Conservation (phyloP, 1,140 invertebrate species). For the Charaxes varanes region DNA sequence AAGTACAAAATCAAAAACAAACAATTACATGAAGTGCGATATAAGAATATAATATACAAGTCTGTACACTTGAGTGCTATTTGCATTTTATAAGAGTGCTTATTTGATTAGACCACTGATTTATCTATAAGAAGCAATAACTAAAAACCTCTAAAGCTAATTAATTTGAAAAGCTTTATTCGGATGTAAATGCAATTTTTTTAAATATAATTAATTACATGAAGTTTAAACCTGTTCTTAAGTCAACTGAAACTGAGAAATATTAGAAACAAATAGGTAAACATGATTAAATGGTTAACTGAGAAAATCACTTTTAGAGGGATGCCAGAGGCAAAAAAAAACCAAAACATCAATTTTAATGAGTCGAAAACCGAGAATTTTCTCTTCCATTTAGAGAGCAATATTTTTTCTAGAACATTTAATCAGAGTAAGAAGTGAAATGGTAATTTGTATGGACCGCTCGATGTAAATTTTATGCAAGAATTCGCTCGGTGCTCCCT, state of each 20-base stretch:
- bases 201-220: background rate
- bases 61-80: too few species aligned
- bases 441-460: conserved; percentile 73
- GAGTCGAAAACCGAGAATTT: conserved; percentile 69
- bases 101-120: too few species aligned
- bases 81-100: too few species aligned
- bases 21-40: too few species aligned
- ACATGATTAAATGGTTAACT: conserved; percentile 41
- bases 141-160: too few species aligned
- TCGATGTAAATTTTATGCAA: conserved; percentile 74
- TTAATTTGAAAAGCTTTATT: too few species aligned
- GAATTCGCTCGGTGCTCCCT: conserved; percentile 58
- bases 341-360: conserved; percentile 71
- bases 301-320: conserved; percentile 36
- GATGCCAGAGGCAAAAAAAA: conserved; percentile 34
- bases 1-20: too few species aligned
- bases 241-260: conserved; percentile 16
- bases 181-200: too few species aligned
- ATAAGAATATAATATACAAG: too few species aligned
- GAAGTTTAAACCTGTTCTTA: background rate
- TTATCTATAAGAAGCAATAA: too few species aligned
- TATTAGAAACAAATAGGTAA: conserved; percentile 39
- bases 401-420: conserved; percentile 74
- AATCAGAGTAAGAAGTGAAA: conserved; percentile 72
- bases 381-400: conserved; percentile 68